Evolutionary conservation across 2,113 vertebrate species (phyloP), one percentile per base, ranked within the genome.

Genomic region (Indicator indicator): DNA sequence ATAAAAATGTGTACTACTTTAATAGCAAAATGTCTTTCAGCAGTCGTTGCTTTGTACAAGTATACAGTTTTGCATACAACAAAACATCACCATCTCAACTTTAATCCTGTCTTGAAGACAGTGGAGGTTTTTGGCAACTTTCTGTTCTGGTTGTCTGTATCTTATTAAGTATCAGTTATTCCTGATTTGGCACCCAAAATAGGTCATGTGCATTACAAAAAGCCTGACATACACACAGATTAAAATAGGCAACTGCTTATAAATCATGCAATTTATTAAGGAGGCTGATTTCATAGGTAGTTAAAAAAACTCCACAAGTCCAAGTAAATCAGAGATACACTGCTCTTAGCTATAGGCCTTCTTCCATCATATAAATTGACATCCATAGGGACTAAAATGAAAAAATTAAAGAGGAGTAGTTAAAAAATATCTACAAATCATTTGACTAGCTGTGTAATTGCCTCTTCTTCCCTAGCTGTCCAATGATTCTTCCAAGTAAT

Each of bases 231-330:
- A 82, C 44, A 84, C 80, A 89, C 7, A 59, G 65, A 77, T 72
- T 92, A 69, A 87, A 73, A 40, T 40, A 80, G 63, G 32, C 60
- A 92, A 83, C 81, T 87, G 74, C 69, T 96, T 95, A 59, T 77
- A 94, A 96, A 83, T 83, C 94, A 96, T 97, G 82, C 90, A 88
- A 40, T 86, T 74, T 89, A 93, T 94, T 96, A 87, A 89, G 67
- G 82, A 91, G 36, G 62, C 42, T 83, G 79, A 96, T 84, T 94
- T 85, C 30, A 65, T 64, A 76, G 14, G 32, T 48, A 69, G 28
- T 85, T 38, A 14, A 24, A 81, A 79, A 91, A 83, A 69, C 6
- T 2, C 1, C 38, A 27, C 56, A 83, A 90, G 46, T 77, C 54
- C 46, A 81, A 64, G 13, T 90, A 73, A 83, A 69, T 85, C 28